phyloP scores from a whole-genome alignment of 2,888 invertebrate species.

The Colostygia pectinataria region DNA sequence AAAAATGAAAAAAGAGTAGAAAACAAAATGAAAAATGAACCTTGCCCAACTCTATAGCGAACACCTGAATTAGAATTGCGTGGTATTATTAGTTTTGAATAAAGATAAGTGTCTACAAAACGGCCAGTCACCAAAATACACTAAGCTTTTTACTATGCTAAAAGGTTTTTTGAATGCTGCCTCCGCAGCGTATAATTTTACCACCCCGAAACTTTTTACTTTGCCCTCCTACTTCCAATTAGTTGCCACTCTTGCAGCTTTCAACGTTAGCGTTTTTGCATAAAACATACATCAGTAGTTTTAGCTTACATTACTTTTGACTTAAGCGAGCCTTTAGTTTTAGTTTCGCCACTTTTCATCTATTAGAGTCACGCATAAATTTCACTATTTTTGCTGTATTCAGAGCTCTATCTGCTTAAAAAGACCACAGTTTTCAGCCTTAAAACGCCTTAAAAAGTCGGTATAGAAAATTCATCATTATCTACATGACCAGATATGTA shows the following conservation, averaged over 20 bases:
- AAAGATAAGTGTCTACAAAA: conserved; percentile 4
- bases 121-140: conserved; percentile 11
- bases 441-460: no score
- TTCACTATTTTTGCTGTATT: neutral
- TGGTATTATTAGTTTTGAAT: neutral
- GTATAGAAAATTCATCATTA: no score
- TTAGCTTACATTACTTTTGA: conserved; percentile 20
- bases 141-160: conserved; percentile 20
- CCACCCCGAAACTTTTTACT: conserved; percentile 39
- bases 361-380: conserved; percentile 17
- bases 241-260: conserved; percentile 41
- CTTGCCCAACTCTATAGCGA: no score
- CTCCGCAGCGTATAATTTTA: conserved; percentile 29
- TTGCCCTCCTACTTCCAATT: conserved; percentile 36
- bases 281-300: conserved; percentile 37
- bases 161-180: conserved; percentile 24
- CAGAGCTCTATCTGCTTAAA: no score
- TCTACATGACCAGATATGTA: no score
- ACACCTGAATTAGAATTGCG: no score
- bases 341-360: neutral
- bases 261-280: conserved; percentile 46
- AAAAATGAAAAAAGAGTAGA: no score
- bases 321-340: conserved; percentile 16
- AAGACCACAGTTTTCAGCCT: no score
- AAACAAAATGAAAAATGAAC: no score